These are phyloP conservation scores for Heliothis virescens DNA, from an alignment of 1,140 invertebrate species.

Conservation along the genomic window DNA sequence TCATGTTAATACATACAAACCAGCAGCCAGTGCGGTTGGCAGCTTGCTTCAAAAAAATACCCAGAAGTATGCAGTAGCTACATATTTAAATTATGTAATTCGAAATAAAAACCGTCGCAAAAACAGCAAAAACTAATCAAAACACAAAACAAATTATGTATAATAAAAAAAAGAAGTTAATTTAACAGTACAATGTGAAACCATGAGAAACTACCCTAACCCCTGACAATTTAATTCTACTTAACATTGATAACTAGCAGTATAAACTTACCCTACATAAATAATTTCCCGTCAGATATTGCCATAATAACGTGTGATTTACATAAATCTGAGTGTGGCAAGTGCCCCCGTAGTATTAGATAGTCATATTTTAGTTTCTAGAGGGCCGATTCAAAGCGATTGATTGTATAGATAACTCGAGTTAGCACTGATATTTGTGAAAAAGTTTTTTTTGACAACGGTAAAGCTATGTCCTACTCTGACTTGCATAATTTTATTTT, in stretches of 20 bases:
- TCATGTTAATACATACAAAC: too few species aligned
- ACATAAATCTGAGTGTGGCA: constrained; percentile 41
- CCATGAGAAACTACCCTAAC: constrained; percentile 20
- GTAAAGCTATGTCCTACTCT: background rate
- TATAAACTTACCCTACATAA: constrained; percentile 36
- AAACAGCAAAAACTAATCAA: too few species aligned
- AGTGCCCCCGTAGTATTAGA: constrained; percentile 42
- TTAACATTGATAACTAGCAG: constrained; percentile 37
- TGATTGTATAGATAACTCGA: constrained; percentile 70
- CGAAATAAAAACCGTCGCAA: too few species aligned
- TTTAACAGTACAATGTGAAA: background rate
- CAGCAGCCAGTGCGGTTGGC: too few species aligned
- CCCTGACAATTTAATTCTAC: constrained; percentile 36
- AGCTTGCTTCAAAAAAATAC: too few species aligned
- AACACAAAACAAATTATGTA: too few species aligned
- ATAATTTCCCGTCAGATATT: constrained; percentile 36
- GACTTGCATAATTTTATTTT: too few species aligned
- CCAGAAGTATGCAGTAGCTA: too few species aligned
- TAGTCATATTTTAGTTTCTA: constrained; percentile 67
- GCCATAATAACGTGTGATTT: constrained; percentile 42
- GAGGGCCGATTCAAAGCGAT: constrained; percentile 52
- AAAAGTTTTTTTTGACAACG: background rate
- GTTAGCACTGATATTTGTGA: background rate
- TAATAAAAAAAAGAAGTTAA: background rate
- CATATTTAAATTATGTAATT: too few species aligned